Conservation (phyloP, 1,140 invertebrate species). For the Triops longicaudatus region DNA sequence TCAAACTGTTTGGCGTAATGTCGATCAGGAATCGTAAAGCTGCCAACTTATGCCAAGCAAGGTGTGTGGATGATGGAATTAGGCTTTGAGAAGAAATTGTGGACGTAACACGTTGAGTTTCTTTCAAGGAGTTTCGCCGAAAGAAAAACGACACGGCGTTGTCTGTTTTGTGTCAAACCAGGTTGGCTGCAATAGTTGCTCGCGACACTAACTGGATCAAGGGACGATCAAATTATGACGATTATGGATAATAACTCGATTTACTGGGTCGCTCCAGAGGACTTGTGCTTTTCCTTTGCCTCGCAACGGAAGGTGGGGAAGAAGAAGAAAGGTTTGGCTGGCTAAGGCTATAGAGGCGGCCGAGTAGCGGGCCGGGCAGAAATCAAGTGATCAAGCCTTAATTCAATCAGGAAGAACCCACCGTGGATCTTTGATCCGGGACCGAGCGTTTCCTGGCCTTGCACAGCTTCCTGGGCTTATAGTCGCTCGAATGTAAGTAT, state of each 20-base stretch:
- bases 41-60: no score
- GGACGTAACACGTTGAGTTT: not conserved
- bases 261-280: slow-evolving; percentile 5
- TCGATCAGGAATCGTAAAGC: no score
- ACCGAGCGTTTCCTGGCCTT: not conserved
- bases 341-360: not conserved
- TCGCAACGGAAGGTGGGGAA: not conserved
- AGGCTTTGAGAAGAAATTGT: no score
- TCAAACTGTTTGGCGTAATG: no score
- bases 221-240: slow-evolving; percentile 14
- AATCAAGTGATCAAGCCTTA: slow-evolving; percentile 15
- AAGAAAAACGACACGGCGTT: not conserved
- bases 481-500: not conserved
- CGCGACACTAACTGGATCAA: slow-evolving; percentile 10
- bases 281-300: not conserved
- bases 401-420: slow-evolving; percentile 15
- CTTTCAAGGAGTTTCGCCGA: not conserved
- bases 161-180: slow-evolving; percentile 4
- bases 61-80: no score
- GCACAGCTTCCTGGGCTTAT: not conserved
- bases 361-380: slow-evolving; percentile 8
- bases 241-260: slow-evolving; percentile 15
- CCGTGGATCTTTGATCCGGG: slow-evolving; percentile 9
- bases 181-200: not conserved
- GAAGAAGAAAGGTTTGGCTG: not conserved